Evolutionary conservation across 2,113 vertebrate genomes (phyloP), one percentile per base, ranked within the genome.

Genomic region (Scomber japonicus): DNA sequence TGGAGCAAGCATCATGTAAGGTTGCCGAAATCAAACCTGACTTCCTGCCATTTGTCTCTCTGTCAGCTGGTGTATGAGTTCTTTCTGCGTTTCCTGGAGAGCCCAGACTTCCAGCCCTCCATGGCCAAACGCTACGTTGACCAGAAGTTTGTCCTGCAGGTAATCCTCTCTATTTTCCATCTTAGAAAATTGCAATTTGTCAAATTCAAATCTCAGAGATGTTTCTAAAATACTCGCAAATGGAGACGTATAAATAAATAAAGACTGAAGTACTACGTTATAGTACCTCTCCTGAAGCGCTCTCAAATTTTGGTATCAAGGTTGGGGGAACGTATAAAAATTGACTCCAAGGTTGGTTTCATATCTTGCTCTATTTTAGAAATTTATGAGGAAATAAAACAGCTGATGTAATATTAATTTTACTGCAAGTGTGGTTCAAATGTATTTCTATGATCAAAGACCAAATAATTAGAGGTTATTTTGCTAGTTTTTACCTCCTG

Each of bases 81-180:
- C 90, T 98, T 97, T 89, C 96, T 98, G 80, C 95, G 97, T 75
- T 97, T 97, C 92, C 93, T 98, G 90, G 97, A 98, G 94, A 97
- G 97, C 84, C 96, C 96, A 3, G 97, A 98, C 89, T 98, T 98
- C 93, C 97, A 97, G 88, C 97, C 97, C 46, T 96, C 97, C 4
- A 96, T 98, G 92, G 97, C 97, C 85, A 98, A 98, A 91, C 96
- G 97, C 90, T 97, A 97, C 11, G 96, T 98, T 66, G 97, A 98
- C 93, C 97, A 98, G 94, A 98, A 97, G 90, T 98, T 98, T 91
- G 97, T 98, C 65, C 83, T 98, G 82, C 96, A 97, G 97, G 97
- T 98, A 85, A 87, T 63, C 10, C 2, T 35, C 11, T 35, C 0
- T 31, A 9, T 16, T 72, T 40, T 0, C 3, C 19, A 2, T 53